Evolutionary conservation across 2,888 invertebrate species (phyloP).

Genomic region (Drosophila mimetica): DNA sequence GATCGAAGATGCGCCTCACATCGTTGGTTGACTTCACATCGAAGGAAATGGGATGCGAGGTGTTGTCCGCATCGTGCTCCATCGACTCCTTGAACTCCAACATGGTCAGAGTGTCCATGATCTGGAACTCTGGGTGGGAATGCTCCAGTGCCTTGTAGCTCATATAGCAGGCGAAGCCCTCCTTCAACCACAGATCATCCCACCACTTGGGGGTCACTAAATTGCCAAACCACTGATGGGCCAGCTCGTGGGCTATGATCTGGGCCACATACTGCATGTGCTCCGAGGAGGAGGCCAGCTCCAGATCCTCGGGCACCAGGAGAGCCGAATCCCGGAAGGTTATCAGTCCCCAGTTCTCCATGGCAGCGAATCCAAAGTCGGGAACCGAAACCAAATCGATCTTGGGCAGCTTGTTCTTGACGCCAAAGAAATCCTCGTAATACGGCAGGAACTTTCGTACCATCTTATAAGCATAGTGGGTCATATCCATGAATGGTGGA

Average conservation of each 20-base stretch:
- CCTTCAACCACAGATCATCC: constrained; percentile 89
- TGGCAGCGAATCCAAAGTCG: constrained; percentile 89
- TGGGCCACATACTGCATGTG: constrained; percentile 88
- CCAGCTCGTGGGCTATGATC: constrained; percentile 90
- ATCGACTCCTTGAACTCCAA: constrained; percentile 86
- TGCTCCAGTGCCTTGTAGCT: constrained; percentile 84
- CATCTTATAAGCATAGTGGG: constrained; percentile 86
- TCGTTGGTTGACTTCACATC: constrained; percentile 87
- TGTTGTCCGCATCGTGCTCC: constrained; percentile 86
- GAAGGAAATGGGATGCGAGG: constrained; percentile 88
- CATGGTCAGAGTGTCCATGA: constrained; percentile 86
- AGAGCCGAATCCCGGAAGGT: constrained; percentile 88
- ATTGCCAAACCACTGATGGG: constrained; percentile 94
- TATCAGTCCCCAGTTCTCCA: constrained; percentile 89
- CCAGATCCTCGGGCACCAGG: constrained; percentile 84
- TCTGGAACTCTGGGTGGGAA: constrained; percentile 86
- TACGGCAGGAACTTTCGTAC: constrained; percentile 87
- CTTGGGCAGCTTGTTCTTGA: constrained; percentile 88
- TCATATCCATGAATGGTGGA: constrained; percentile 82
- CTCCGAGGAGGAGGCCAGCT: constrained; percentile 85
- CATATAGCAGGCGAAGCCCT: constrained; percentile 86
- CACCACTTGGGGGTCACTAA: constrained; percentile 91
- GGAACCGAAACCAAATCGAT: constrained; percentile 90
- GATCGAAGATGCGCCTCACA: constrained; percentile 89
- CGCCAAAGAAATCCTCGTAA: constrained; percentile 88